phyloP scores from a whole-genome alignment of 2,797 vertebrate species.

The Notolepis coatsorum region DNA sequence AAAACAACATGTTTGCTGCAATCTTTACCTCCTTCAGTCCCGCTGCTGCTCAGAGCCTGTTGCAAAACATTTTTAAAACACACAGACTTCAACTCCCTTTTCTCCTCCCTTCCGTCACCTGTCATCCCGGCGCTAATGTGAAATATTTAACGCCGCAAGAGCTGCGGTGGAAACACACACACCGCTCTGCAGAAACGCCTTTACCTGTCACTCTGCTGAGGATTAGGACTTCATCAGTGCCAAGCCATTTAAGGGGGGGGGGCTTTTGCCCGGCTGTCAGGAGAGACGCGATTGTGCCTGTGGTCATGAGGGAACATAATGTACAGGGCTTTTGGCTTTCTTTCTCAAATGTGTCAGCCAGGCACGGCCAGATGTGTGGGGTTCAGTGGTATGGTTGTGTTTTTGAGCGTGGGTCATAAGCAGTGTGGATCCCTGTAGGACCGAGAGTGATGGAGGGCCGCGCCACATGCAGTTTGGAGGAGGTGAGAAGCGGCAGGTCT shows the following conservation, averaged over 20 bases:
- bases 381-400: slow-evolving; percentile 52
- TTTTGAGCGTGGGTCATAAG: slow-evolving; percentile 55
- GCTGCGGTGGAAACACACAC: slow-evolving; percentile 47
- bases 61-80: slow-evolving; percentile 36
- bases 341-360: slow-evolving; percentile 47
- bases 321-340: slow-evolving; percentile 32
- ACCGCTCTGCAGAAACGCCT: slow-evolving; percentile 62
- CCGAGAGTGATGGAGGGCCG: slow-evolving; percentile 61
- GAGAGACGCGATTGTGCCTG: slow-evolving; percentile 68
- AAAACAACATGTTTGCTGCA: slow-evolving; percentile 57
- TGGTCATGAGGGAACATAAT: slow-evolving; percentile 73
- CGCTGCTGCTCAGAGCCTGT: slow-evolving; percentile 33
- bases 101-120: slow-evolving; percentile 55
- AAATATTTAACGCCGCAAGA: slow-evolving; percentile 69
- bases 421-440: slow-evolving; percentile 46
- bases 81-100: slow-evolving; percentile 18
- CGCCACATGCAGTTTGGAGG: slow-evolving; percentile 56
- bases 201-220: slow-evolving; percentile 76
- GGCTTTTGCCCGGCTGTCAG: slow-evolving; percentile 64
- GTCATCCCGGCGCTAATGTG: slow-evolving; percentile 63
- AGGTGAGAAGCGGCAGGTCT: slow-evolving; percentile 72
- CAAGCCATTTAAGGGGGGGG: slow-evolving; percentile 69
- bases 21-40: slow-evolving; percentile 65
- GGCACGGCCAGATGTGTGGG: slow-evolving; percentile 73
- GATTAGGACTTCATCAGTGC: slow-evolving; percentile 70